Conservation (phyloP, 2,113 vertebrate genomes). For the Nymphicus hollandicus region DNA sequence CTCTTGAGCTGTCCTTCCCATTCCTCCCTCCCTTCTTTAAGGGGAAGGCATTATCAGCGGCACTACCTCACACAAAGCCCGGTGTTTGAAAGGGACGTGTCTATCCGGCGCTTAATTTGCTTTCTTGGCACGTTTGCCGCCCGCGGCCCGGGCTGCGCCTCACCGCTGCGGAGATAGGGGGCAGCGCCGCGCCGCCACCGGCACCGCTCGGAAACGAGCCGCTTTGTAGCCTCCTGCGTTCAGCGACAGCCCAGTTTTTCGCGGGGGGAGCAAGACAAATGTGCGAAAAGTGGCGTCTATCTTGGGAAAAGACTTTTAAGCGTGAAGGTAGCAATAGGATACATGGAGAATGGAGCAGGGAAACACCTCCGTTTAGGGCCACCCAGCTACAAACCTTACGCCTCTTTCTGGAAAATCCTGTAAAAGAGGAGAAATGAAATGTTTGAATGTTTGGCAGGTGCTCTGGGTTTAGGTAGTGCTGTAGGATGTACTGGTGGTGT, state of each 20-base stretch:
- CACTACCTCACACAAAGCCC: rapidly evolving
- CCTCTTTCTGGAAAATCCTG: neutral
- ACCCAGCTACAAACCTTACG: rapidly evolving
- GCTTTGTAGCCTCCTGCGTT: neutral
- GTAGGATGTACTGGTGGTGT: rapidly evolving
- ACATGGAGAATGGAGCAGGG: neutral
- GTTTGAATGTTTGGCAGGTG: neutral
- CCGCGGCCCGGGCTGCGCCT: neutral
- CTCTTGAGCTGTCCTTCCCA: neutral
- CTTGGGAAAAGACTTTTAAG: neutral
- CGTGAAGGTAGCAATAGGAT: neutral
- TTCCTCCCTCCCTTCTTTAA: no score
- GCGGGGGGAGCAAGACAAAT: neutral
- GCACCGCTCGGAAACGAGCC: neutral
- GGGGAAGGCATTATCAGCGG: rapidly evolving
- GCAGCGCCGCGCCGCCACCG: neutral
- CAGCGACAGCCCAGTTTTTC: neutral
- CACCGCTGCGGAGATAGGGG: neutral
- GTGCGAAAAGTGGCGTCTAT: neutral
- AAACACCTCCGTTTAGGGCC: no score
- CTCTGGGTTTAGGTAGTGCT: rapidly evolving
- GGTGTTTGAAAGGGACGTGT: rapidly evolving
- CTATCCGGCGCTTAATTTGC: rapidly evolving
- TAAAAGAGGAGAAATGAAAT: rapidly evolving
- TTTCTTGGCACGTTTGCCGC: rapidly evolving